phyloP scores from a whole-genome alignment of 2,113 vertebrate species.

The Anser cygnoides region DNA sequence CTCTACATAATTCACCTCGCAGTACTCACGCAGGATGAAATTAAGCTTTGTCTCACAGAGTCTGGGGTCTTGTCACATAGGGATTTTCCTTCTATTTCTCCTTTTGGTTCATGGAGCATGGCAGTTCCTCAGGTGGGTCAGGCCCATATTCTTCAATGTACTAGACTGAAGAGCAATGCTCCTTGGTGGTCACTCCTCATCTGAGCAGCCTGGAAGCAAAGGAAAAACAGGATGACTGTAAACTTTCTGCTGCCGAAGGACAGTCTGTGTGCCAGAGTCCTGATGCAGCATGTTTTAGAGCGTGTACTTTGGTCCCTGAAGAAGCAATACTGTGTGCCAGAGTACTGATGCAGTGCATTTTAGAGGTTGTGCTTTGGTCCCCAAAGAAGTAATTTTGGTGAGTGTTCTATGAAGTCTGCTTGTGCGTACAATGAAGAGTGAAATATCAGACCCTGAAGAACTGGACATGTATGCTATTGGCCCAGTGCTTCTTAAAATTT shows the following conservation, averaged over 20 bases:
- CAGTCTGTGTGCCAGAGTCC: neutral
- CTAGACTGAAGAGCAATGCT: neutral
- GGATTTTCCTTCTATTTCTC: neutral
- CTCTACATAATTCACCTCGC: neutral
- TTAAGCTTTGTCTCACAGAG: neutral
- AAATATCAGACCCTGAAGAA: neutral
- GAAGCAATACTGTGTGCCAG: neutral
- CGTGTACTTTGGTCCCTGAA: neutral
- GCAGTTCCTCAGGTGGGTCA: neutral
- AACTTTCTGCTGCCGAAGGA: constrained; percentile 3
- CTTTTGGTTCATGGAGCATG: fast-evolving
- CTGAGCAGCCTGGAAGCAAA: constrained; percentile 1
- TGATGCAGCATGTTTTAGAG: neutral
- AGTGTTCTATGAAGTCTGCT: neutral
- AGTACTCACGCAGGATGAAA: neutral
- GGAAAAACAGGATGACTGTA: neutral
- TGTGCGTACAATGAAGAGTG: neutral
- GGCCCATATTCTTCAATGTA: neutral
- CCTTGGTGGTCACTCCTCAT: neutral
- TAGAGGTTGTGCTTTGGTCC: neutral
- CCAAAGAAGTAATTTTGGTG: constrained; percentile 31
- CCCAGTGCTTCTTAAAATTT: neutral
- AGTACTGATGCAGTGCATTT: neutral
- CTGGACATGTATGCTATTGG: neutral
- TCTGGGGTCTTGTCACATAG: neutral